Base-by-base conservation (phyloP, 2,888 invertebrate species). In the Amphiduros pacificus region DNA sequence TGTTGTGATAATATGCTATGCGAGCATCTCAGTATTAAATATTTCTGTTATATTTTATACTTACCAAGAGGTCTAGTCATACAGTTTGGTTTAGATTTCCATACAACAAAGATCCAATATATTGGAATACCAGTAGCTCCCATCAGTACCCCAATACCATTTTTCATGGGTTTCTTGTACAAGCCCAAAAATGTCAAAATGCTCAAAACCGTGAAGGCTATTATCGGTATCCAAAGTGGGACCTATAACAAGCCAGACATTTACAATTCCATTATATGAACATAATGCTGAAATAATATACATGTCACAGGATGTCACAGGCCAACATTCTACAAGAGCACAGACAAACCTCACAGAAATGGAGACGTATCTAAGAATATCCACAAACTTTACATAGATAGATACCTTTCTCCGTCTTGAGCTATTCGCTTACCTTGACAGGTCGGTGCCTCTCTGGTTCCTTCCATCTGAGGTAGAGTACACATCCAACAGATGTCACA, bases 121-220 rank as follows among this genome's bases (percentile, higher is more conserved):
- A 90, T 89, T 0, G 94, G 94, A 64, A 94, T 86, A 1, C 94
- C 94, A 28, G 90, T 87, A n/a, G 89, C 78, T 0, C 93, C 92
- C 74, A 94, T 92, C 29, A 89, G 75, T 2, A 89, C 84, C 20
- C 93, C 94, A 79, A 90, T 89, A 5, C 89, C 87, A 32, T 93
- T 91, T 77, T 92, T 92, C 44, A 86, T 84, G 0, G 94, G 93
- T 70, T 90, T 89, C 73, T 90, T 91, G 73, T 90, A 87, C 60
- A 90, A 87, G 2, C 93, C 93, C 70, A 92, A 88, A 57, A 93
- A 84, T 5, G 94, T 86, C 49, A 94, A 85, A 72, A 92, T 89
- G n/a, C 88, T 82, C 76, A 92, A 91, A 56, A 92, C 86, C 0
- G 87, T 62, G 54, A 94, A 89, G 83, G 93, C 93, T 22, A 87